phyloP scores from a whole-genome alignment of 2,888 invertebrate genomes.

The Galerucella pusilla region DNA sequence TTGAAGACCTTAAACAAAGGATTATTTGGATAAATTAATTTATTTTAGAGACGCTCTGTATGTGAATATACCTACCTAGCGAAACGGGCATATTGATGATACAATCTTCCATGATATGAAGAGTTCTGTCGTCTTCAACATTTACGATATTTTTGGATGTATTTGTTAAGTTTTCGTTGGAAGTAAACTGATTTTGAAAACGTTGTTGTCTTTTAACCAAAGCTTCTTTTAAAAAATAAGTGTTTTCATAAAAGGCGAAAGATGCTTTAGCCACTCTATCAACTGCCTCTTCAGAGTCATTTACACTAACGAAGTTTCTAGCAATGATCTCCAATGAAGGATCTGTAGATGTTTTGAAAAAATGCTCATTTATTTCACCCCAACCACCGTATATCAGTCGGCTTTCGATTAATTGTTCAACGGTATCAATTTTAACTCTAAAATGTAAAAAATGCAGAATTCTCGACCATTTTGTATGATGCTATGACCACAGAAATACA shows the following conservation, averaged over 20 bases:
- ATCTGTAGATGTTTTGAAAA: conserved; percentile 78
- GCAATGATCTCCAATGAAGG: conserved; percentile 75
- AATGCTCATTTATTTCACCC: conserved; percentile 76
- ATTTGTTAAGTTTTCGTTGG: conserved; percentile 27
- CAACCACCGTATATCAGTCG: conserved; percentile 77
- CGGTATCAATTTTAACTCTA: conserved; percentile 83
- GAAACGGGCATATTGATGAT: conserved; percentile 84
- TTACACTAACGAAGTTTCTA: conserved; percentile 72
- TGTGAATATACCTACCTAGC: conserved; percentile 59
- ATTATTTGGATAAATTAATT: background rate
- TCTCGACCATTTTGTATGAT: no score
- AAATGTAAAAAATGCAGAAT: conserved; percentile 36
- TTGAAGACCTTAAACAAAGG: conserved; percentile 70
- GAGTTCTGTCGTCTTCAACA: conserved; percentile 60
- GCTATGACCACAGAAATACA: no score
- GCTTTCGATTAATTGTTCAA: conserved; percentile 76
- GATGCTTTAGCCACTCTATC: conserved; percentile 75
- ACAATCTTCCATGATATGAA: conserved; percentile 87
- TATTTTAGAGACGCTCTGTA: background rate
- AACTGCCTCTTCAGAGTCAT: conserved; percentile 73
- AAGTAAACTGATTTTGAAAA: conserved; percentile 38
- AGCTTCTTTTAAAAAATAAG: conserved; percentile 75
- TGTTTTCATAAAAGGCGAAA: conserved; percentile 85
- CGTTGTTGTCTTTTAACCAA: conserved; percentile 70
- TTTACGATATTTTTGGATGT: conserved; percentile 33